phyloP scores from a whole-genome alignment of 2,888 invertebrate species.

The Nymphalis urticae region DNA sequence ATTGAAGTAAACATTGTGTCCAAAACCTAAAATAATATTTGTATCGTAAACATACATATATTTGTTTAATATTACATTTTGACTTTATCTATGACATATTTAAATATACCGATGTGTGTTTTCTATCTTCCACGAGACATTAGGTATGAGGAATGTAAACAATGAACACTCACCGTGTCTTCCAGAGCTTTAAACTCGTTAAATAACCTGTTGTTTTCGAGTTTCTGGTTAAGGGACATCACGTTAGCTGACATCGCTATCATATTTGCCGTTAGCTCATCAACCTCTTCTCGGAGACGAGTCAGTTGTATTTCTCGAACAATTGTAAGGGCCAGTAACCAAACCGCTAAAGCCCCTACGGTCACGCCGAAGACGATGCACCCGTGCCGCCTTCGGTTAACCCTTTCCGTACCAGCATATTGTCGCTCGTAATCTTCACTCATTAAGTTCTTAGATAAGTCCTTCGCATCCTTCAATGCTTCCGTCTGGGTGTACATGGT shows the following conservation, averaged over 20 bases:
- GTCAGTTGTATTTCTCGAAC: constrained; percentile 65
- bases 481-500: constrained; percentile 69
- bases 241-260: constrained; percentile 64
- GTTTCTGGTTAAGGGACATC: constrained; percentile 63
- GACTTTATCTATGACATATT: constrained; percentile 31
- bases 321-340: constrained; percentile 64
- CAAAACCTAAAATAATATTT: constrained; percentile 19
- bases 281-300: constrained; percentile 62
- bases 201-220: constrained; percentile 62
- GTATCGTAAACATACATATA: constrained; percentile 10
- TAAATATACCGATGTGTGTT: constrained; percentile 22
- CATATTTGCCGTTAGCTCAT: constrained; percentile 67
- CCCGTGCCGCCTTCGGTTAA: constrained; percentile 50
- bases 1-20: constrained; percentile 1
- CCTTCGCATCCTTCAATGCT: constrained; percentile 62
- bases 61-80: constrained; percentile 15
- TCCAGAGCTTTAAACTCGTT: constrained; percentile 67
- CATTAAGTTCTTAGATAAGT: constrained; percentile 74
- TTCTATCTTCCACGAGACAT: not conserved
- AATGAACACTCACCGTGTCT: constrained; percentile 65
- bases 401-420: constrained; percentile 58
- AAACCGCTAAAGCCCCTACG: constrained; percentile 55
- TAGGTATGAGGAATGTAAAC: constrained; percentile 1
- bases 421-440: constrained; percentile 73
- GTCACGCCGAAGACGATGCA: constrained; percentile 53